phyloP scores from a whole-genome alignment of 2,888 invertebrate genomes.

The Brenthis hecate region DNA sequence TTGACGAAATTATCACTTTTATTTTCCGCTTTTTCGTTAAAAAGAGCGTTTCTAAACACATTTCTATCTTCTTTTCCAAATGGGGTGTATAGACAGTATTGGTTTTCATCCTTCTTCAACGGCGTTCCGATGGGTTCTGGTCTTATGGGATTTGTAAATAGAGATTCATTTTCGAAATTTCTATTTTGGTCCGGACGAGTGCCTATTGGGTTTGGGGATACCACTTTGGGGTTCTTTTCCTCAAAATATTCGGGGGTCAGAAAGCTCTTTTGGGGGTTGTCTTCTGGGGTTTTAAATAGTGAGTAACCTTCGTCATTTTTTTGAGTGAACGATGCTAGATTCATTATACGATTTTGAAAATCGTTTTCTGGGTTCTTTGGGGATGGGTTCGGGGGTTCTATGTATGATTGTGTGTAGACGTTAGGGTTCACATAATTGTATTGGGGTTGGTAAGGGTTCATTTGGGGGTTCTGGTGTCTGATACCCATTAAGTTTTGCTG shows the following conservation, averaged over 20 bases:
- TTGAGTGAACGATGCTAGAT: constrained; percentile 73
- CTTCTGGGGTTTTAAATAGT: constrained; percentile 65
- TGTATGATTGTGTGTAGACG: constrained; percentile 46
- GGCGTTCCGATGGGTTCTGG: constrained; percentile 70
- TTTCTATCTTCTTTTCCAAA: constrained; percentile 71
- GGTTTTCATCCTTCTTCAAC: constrained; percentile 47
- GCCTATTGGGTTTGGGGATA: constrained; percentile 73
- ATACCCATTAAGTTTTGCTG: constrained; percentile 68
- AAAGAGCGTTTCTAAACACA: constrained; percentile 69
- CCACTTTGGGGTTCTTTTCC: constrained; percentile 58
- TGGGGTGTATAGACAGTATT: constrained; percentile 61
- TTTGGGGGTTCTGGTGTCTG: constrained; percentile 50
- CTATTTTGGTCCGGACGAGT: constrained; percentile 59
- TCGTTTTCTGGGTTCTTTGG: constrained; percentile 59
- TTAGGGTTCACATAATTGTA: constrained; percentile 66
- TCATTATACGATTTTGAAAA: constrained; percentile 66
- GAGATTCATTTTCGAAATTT: constrained; percentile 57
- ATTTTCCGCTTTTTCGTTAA: constrained; percentile 59
- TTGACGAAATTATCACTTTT: constrained; percentile 49
- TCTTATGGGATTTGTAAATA: constrained; percentile 61
- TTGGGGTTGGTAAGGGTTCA: constrained; percentile 52
- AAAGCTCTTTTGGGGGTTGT: constrained; percentile 60
- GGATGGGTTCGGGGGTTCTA: constrained; percentile 42
- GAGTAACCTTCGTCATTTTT: constrained; percentile 77
- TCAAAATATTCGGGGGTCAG: constrained; percentile 64